These are phyloP conservation scores for Pelodiscus sinensis DNA, from an alignment of 2,113 vertebrate species.

Conservation along the genomic window DNA sequence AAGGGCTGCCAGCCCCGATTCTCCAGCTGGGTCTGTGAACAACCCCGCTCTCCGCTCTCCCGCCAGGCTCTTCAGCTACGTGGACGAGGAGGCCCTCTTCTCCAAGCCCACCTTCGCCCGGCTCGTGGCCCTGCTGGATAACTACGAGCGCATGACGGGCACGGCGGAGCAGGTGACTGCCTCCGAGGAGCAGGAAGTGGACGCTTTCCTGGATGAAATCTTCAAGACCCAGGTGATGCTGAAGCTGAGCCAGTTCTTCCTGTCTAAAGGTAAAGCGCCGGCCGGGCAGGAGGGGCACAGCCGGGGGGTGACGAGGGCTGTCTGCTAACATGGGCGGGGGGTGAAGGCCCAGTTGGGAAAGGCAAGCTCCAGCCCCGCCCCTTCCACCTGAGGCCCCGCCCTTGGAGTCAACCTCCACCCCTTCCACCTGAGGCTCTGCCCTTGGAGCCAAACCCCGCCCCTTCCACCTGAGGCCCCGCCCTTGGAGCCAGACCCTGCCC, in stretches of 20 bases:
- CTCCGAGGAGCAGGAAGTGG: not conserved
- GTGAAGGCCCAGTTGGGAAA: too few species aligned
- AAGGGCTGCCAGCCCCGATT: not conserved
- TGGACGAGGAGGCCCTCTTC: constrained; percentile 15
- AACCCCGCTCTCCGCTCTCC: not conserved
- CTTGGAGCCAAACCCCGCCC: too few species aligned
- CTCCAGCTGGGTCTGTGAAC: not conserved
- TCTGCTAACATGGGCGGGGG: not conserved
- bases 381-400: too few species aligned
- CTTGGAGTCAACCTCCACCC: too few species aligned
- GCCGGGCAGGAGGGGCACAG: not conserved
- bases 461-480: too few species aligned
- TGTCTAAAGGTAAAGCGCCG: not conserved
- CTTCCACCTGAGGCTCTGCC: too few species aligned
- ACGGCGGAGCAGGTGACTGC: not conserved
- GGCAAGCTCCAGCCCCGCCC: too few species aligned
- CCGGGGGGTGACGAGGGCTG: too few species aligned
- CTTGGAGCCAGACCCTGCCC: too few species aligned
- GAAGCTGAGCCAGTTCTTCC: not conserved
- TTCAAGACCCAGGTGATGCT: constrained; percentile 1
- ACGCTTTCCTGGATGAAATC: constrained; percentile 18
- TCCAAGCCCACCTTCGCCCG: not conserved
- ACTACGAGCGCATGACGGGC: not conserved
- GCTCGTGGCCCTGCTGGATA: not conserved
- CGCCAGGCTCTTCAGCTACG: constrained; percentile 21